Conservation (phyloP, 2,113 vertebrate species). For the Eptesicus fuscus region DNA sequence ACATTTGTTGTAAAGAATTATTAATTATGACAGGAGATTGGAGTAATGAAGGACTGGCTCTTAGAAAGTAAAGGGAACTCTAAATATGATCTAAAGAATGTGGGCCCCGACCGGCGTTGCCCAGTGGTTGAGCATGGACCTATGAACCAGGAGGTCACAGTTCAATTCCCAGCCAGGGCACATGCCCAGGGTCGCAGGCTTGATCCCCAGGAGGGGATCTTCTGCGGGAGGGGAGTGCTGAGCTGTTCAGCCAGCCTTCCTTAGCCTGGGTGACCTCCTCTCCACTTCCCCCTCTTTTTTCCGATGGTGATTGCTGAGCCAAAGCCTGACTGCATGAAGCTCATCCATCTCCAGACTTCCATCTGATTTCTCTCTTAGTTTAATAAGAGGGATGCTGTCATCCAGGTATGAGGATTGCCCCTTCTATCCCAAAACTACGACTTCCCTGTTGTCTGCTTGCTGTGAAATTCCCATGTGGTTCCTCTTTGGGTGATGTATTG, state of each 20-base stretch:
- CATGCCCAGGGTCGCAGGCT: too few relatives aligned
- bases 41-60: neutral
- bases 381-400: neutral
- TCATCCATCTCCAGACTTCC: neutral
- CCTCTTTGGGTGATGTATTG: neutral
- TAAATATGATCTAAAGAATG: neutral
- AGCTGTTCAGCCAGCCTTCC: neutral
- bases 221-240: neutral
- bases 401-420: neutral
- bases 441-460: neutral
- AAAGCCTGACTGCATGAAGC: neutral
- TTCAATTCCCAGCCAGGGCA: too few relatives aligned
- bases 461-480: neutral
- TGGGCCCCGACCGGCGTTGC: neutral
- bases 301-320: neutral
- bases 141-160: too few relatives aligned
- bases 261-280: neutral
- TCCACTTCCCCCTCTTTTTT: neutral
- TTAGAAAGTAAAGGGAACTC: neutral
- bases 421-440: neutral
- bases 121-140: too few relatives aligned
- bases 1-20: neutral
- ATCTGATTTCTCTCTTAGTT: neutral
- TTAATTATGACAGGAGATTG: neutral
- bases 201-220: too few relatives aligned